Evolutionary conservation across 2,113 vertebrate species (phyloP), one percentile per base, ranked within the genome.

Genomic region (Paracanthobrama guichenoti): DNA sequence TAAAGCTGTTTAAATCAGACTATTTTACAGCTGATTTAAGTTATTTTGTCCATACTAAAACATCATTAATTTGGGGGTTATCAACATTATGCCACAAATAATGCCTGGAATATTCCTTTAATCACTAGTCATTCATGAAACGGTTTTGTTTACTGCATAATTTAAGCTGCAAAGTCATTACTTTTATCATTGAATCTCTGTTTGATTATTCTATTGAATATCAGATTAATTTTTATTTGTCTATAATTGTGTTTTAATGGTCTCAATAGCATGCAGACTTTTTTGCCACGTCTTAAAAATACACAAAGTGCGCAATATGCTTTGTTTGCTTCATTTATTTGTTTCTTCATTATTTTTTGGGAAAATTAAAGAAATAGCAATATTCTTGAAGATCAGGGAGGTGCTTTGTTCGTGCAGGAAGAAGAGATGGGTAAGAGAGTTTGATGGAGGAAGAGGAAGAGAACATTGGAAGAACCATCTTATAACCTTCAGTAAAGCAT

Each of bases 401-500:
- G 62, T 73, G 85, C 86, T 89, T 91, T 80, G 77, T 86, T 91
- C 91, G 85, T 93, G 93, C 91, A 93, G 91, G 91, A 87, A 74
- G 78, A 91, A 69, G 78, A 78, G 35, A n/a, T 50, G n/a, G 35
- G 44, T 20, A 10, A 84, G 66, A 89, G 84, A 85, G 83, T 86
- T 82, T 46, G 76, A 73, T 75, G 57, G 80, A 85, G 57, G 44
- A 62, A 67, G 62, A 84, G 39, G 79, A 86, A 76, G 75, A 87
- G 86, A 89, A 91, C 39, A 84, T 75, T 90, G 88, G 91, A 93
- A 92, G 89, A 94, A 91, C 90, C 89, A 44, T 90, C 88, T 86
- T 90, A 91, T 88, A 91, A 87, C 89, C 85, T 82, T 90, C 90
- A 91, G 89, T 88, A 90, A 86, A 92, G 92, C 93, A 94, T 93